phyloP scores from a whole-genome alignment of 1,140 invertebrate species.

The Proctacanthus coquilletti region DNA sequence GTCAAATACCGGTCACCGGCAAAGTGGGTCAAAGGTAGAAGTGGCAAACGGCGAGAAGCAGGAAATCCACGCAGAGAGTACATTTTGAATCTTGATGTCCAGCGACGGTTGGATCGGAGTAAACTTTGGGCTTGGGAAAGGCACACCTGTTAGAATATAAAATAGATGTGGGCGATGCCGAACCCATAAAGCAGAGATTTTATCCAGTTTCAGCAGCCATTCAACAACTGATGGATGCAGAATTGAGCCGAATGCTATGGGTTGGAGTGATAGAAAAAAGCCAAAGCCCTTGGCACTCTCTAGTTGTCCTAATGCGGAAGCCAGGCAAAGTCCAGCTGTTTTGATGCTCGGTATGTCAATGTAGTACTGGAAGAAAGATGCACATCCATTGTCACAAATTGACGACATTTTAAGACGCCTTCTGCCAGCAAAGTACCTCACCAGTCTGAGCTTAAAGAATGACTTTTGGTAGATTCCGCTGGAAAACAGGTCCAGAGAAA shows the following conservation, averaged over 20 bases:
- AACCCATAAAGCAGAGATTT: conserved; percentile 13
- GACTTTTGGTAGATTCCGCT: conserved; percentile 14
- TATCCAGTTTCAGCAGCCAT: conserved; percentile 12
- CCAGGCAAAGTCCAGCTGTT: conserved; percentile 12
- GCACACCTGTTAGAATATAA: conserved; percentile 11
- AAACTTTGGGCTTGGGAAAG: conserved; percentile 11
- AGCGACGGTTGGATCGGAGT: too few relatives aligned
- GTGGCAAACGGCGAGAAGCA: too few relatives aligned
- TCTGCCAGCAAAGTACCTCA: conserved; percentile 8
- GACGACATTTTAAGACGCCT: conserved; percentile 7
- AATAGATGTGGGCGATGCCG: conserved; percentile 14
- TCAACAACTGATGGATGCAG: conserved; percentile 9
- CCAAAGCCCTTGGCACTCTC: conserved; percentile 13
- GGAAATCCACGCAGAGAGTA: too few relatives aligned
- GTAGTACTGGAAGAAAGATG: conserved; percentile 12
- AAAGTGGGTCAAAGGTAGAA: too few relatives aligned
- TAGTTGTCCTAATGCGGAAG: conserved; percentile 14
- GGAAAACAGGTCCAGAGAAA: conserved; percentile 9
- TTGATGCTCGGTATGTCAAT: conserved; percentile 17
- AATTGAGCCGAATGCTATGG: conserved; percentile 13
- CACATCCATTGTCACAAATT: conserved; percentile 15
- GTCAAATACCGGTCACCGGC: too few relatives aligned
- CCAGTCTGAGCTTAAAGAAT: conserved; percentile 13
- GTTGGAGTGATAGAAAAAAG: conserved; percentile 12
- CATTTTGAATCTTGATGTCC: too few relatives aligned